phyloP scores from a whole-genome alignment of 2,888 invertebrate species.

The Ophion ventricosus region DNA sequence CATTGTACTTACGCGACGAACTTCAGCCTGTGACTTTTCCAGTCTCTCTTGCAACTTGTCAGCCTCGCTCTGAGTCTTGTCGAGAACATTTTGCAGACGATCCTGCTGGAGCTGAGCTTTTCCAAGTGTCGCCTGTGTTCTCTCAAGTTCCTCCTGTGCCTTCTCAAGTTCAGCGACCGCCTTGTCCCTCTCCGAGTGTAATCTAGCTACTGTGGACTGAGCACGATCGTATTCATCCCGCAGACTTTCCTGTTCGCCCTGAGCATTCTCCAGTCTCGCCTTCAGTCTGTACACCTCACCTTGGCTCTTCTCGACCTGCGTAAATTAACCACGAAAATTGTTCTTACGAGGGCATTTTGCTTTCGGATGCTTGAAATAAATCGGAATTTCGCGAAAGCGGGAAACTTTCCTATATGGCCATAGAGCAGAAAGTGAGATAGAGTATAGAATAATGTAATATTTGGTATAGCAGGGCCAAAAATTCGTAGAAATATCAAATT shows the following conservation, averaged over 20 bases:
- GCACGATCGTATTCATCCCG: constrained; percentile 96
- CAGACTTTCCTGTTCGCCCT: constrained; percentile 96
- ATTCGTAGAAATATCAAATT: constrained; percentile 41
- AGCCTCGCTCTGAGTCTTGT: constrained; percentile 95
- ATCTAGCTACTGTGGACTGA: constrained; percentile 92
- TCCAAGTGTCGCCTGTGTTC: constrained; percentile 94
- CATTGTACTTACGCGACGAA: constrained; percentile 88
- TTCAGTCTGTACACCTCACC: constrained; percentile 97
- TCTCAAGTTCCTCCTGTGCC: constrained; percentile 93
- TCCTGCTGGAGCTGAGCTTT: constrained; percentile 96
- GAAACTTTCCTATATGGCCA: constrained; percentile 57
- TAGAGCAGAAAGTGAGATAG: constrained; percentile 53
- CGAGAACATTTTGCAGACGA: constrained; percentile 94
- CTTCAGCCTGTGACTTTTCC: constrained; percentile 92
- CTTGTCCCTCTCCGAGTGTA: constrained; percentile 95
- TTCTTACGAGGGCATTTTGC: neutral
- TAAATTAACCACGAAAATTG: constrained; percentile 29
- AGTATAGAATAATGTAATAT: constrained; percentile 11
- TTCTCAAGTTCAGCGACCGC: constrained; percentile 94
- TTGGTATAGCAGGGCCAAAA: constrained; percentile 27
- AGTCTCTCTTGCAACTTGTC: constrained; percentile 95
- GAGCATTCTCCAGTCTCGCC: constrained; percentile 96
- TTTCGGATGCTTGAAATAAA: constrained; percentile 18
- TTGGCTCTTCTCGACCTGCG: constrained; percentile 93
- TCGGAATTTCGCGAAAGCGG: constrained; percentile 53